Percentiles rank a stretch among this genome's conserved stretches.
Conservation (phyloP, 2,797 vertebrate species). For the Hozukius guyotensis region DNA sequence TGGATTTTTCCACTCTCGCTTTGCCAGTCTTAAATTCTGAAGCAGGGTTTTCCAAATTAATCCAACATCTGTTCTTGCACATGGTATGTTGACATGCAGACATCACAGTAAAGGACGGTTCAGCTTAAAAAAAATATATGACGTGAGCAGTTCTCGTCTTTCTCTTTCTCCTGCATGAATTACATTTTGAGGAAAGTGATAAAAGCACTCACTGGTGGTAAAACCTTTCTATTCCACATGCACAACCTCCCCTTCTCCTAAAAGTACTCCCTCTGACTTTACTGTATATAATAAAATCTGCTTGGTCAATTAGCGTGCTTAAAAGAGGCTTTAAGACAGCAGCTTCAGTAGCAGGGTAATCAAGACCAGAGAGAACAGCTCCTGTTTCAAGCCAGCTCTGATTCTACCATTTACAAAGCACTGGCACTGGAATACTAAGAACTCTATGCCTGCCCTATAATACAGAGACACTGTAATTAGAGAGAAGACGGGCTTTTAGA, state of each 20-base stretch:
- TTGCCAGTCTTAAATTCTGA: not conserved
- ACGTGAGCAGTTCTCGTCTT: not conserved
- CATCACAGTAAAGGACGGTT: not conserved
- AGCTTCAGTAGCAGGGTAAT: slow-evolving; percentile 48
- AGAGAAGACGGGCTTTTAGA: slow-evolving; percentile 75
- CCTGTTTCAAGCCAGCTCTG: slow-evolving; percentile 57
- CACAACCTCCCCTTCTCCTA: slow-evolving; percentile 1
- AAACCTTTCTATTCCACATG: not conserved
- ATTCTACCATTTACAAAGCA: slow-evolving; percentile 62
- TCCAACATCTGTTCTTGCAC: not conserved
- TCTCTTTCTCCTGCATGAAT: not conserved
- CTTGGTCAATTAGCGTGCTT: slow-evolving; percentile 47
- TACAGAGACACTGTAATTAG: slow-evolving; percentile 76
- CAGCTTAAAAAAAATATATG: not conserved
- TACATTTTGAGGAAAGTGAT: not conserved
- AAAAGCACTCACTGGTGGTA: not conserved
- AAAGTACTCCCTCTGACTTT: slow-evolving; percentile 17
- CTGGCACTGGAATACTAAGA: slow-evolving; percentile 63
- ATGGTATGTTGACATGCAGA: not conserved
- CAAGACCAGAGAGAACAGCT: slow-evolving; percentile 50
- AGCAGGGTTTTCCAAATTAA: not conserved
- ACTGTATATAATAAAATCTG: slow-evolving; percentile 30
- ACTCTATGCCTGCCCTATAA: slow-evolving; percentile 73
- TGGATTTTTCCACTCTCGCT: slow-evolving; percentile 10
- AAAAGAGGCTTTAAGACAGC: slow-evolving; percentile 43